Evolutionary conservation across 2,797 vertebrate genomes (phyloP).

Genomic region (Chanos chanos): DNA sequence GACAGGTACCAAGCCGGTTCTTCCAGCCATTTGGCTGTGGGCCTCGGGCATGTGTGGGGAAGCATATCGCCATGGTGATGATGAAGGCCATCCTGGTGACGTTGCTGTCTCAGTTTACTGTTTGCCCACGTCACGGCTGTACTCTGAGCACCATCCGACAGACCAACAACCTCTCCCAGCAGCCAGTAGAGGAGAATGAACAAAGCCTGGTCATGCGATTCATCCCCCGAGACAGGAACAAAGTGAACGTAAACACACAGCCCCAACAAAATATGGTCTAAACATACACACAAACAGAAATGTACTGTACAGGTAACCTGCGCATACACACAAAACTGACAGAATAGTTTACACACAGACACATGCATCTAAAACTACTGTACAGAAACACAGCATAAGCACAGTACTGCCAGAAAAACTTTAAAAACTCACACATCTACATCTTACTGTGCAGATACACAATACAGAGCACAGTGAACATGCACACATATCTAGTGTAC

Average conservation of each 20-base stretch:
- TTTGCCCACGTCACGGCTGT: slow-evolving; percentile 72
- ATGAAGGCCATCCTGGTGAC: slow-evolving; percentile 91
- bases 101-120: slow-evolving; percentile 78
- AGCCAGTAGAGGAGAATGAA: slow-evolving; percentile 76
- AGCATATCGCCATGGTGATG: slow-evolving; percentile 96
- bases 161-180: slow-evolving; percentile 84
- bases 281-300: background rate
- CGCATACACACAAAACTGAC: too few relatives aligned
- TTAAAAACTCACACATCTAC: too few relatives aligned
- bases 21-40: slow-evolving; percentile 95
- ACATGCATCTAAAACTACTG: too few relatives aligned
- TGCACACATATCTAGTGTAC: too few relatives aligned
- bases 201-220: slow-evolving; percentile 83
- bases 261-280: too few relatives aligned
- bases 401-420: too few relatives aligned
- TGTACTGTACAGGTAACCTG: too few relatives aligned
- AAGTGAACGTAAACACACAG: background rate
- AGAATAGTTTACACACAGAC: too few relatives aligned
- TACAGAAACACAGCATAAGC: too few relatives aligned
- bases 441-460: too few relatives aligned
- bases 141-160: slow-evolving; percentile 79
- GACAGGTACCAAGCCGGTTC: slow-evolving; percentile 87
- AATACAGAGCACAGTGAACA: too few relatives aligned
- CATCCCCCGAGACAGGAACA: slow-evolving; percentile 59
- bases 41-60: slow-evolving; percentile 89